These are phyloP conservation scores for Heliconius himera DNA, from an alignment of 1,140 invertebrate species.

Conservation along the genomic window DNA sequence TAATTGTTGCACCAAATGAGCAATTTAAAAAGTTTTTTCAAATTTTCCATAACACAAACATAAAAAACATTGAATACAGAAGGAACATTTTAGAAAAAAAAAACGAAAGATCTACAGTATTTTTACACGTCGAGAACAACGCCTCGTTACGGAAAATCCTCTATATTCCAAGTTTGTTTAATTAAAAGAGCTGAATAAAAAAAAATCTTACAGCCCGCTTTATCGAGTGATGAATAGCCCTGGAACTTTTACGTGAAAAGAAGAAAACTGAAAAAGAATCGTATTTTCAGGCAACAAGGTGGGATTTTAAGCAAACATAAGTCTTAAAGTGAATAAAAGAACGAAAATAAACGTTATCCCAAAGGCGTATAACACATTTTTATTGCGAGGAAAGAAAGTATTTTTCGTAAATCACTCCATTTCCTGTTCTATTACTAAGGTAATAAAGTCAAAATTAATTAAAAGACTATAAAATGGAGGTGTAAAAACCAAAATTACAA, in stretches of 20 bases:
- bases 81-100: no score
- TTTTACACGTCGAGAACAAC: slow-evolving; percentile 51
- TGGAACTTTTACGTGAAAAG: slow-evolving; percentile 35
- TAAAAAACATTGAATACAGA: no score
- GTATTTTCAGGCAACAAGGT: slow-evolving; percentile 30
- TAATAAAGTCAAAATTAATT: slow-evolving; percentile 60
- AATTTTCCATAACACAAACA: no score
- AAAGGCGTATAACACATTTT: slow-evolving; percentile 38
- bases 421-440: slow-evolving; percentile 69
- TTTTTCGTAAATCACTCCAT: slow-evolving; percentile 59
- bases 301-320: neutral
- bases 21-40: no score
- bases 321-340: neutral
- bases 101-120: slow-evolving; percentile 28
- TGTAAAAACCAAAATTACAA: slow-evolving; percentile 1
- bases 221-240: slow-evolving; percentile 71
- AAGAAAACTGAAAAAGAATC: slow-evolving; percentile 45
- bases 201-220: slow-evolving; percentile 57
- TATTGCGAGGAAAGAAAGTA: neutral
- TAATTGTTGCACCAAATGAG: no score
- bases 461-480: slow-evolving; percentile 10
- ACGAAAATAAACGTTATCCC: slow-evolving; percentile 8
- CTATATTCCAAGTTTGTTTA: slow-evolving; percentile 58
- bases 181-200: slow-evolving; percentile 77
- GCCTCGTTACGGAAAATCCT: slow-evolving; percentile 55